A percentile compares a stretch with the other conserved stretches of the same genome.
phyloP scores from a whole-genome alignment of 2,113 vertebrate genomes.

The Polypterus bichir region DNA sequence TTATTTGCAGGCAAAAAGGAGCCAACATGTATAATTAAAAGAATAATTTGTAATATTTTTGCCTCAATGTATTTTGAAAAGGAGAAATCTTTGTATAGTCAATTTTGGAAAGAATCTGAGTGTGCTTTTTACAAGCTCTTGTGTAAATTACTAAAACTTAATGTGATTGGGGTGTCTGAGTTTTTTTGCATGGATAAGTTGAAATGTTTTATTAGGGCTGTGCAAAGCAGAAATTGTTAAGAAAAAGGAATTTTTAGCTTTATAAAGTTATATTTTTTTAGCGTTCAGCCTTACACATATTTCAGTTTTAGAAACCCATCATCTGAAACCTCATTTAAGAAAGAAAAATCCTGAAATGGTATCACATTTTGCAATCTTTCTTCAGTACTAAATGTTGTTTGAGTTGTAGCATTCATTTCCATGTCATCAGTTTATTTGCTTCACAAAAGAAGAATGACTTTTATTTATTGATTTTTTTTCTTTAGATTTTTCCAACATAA shows the following conservation, averaged over 20 bases:
- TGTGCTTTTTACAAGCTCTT: constrained; percentile 38
- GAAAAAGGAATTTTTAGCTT: neutral
- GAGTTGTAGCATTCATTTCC: constrained; percentile 11
- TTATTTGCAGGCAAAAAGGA: constrained; percentile 87
- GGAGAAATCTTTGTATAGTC: constrained; percentile 55
- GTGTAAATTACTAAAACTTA: too few relatives aligned
- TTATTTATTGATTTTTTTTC: too few relatives aligned
- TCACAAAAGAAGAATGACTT: neutral
- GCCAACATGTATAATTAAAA: constrained; percentile 98
- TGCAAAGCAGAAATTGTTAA: constrained; percentile 29
- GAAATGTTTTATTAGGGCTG: constrained; percentile 25
- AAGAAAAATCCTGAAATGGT: neutral
- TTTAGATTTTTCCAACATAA: too few relatives aligned
- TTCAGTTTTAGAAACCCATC: neutral
- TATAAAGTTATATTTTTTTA: neutral
- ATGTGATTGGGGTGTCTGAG: too few relatives aligned
- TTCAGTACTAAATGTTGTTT: too few relatives aligned
- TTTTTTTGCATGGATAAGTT: constrained; percentile 21
- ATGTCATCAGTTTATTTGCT: constrained; percentile 16
- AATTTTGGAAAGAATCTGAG: constrained; percentile 66
- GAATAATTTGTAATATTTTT: constrained; percentile 96
- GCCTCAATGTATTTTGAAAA: constrained; percentile 71
- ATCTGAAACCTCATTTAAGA: neutral
- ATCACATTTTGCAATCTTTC: neutral
- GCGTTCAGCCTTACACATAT: neutral